phyloP scores from a whole-genome alignment of 1,140 invertebrate species.

The Scaptomyza montana region DNA sequence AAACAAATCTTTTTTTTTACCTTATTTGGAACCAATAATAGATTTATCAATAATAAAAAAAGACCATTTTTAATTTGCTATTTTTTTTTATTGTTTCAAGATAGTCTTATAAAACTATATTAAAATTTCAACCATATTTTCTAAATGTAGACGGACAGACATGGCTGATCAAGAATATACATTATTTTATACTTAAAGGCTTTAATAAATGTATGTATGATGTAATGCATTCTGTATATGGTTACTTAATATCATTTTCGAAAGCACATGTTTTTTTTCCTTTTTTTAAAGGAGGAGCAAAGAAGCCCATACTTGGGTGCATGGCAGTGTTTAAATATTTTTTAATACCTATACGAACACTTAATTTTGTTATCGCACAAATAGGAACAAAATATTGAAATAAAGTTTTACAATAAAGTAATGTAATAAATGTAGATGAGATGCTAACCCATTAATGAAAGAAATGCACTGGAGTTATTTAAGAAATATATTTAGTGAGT shows the following conservation, averaged over 20 bases:
- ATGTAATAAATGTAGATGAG: background rate
- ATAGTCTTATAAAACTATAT: background rate
- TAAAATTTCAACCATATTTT: background rate
- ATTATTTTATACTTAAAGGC: background rate
- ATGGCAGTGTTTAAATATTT: slow-evolving; percentile 2
- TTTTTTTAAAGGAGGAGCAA: background rate
- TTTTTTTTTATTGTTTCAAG: background rate
- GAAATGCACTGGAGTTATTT: background rate
- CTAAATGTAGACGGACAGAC: background rate
- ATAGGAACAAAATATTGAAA: slow-evolving; percentile 2
- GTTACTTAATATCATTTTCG: background rate
- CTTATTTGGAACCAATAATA: too few relatives aligned
- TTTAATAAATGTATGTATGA: background rate
- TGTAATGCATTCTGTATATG: background rate
- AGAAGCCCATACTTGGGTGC: background rate
- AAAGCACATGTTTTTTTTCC: background rate
- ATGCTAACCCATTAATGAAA: too few relatives aligned
- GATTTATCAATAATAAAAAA: too few relatives aligned
- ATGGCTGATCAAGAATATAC: background rate
- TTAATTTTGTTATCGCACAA: background rate
- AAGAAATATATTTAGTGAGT: background rate
- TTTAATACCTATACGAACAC: background rate
- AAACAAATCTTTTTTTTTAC: too few relatives aligned
- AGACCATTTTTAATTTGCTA: too few relatives aligned
- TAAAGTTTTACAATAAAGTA: background rate